Conservation (phyloP, 2,113 vertebrate species). For the Pseudolaguvia tuberculata region DNA sequence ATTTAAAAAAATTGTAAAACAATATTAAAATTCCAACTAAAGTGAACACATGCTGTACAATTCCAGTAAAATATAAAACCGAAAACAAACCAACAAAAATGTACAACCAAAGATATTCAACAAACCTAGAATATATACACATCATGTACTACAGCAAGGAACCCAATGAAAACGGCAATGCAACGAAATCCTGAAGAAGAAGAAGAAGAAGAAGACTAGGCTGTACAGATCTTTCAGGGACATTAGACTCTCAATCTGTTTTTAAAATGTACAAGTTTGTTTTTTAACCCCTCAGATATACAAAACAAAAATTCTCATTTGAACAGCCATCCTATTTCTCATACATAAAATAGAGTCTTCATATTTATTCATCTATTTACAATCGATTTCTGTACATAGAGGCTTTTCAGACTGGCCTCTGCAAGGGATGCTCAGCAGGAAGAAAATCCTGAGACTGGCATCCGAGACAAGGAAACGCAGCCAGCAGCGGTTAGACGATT, state of each 20-base stretch:
- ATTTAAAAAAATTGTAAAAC: constrained; percentile 30
- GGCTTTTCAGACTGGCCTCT: constrained; percentile 46
- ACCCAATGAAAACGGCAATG: constrained; percentile 50
- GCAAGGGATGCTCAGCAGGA: constrained; percentile 55
- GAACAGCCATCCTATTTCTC: constrained; percentile 59
- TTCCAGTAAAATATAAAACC: constrained; percentile 39
- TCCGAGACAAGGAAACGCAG: constrained; percentile 49
- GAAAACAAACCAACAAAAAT: constrained; percentile 40
- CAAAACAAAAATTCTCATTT: constrained; percentile 61
- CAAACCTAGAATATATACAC: constrained; percentile 47
- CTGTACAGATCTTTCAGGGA: constrained; percentile 58
- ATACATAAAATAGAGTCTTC: constrained; percentile 74
- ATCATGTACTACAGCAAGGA: constrained; percentile 42
- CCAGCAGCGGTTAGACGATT: constrained; percentile 18
- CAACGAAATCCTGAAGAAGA: constrained; percentile 46
- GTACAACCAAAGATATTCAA: constrained; percentile 49
- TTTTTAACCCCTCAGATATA: constrained; percentile 44
- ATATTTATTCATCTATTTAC: constrained; percentile 70
- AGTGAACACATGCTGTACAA: constrained; percentile 52
- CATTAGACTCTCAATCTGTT: constrained; percentile 35
- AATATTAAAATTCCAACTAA: constrained; percentile 55
- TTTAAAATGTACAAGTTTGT: constrained; percentile 50
- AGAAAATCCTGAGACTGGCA: constrained; percentile 59
- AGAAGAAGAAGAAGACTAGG: constrained; percentile 47
- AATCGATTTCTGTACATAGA: constrained; percentile 56